These are phyloP conservation scores for Helicolenus hilgendorfi DNA, from an alignment of 2,797 vertebrate species.

Conservation along the genomic window DNA sequence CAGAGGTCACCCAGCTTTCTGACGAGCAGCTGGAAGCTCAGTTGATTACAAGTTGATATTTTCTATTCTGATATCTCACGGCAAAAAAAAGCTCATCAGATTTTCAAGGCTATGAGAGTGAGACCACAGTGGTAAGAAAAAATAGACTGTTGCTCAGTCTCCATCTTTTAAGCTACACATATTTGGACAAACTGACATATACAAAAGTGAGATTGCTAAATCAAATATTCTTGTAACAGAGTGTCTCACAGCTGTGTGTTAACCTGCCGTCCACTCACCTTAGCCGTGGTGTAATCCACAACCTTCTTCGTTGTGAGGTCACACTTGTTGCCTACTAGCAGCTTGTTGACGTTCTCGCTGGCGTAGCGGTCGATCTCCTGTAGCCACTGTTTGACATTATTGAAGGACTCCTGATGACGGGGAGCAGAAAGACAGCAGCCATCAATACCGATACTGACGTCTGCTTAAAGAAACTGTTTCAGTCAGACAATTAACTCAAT, in stretches of 20 bases:
- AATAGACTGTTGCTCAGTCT: background rate
- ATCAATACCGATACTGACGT: background rate
- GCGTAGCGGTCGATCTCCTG: constrained; percentile 98
- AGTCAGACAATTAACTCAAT: background rate
- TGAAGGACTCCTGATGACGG: constrained; percentile 94
- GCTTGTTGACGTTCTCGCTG: constrained; percentile 98
- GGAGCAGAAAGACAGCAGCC: background rate
- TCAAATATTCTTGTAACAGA: background rate
- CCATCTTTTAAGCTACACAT: background rate
- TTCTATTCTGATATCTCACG: background rate
- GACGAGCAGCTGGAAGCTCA: background rate
- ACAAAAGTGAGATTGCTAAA: background rate
- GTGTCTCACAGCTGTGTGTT: background rate
- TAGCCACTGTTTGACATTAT: constrained; percentile 98
- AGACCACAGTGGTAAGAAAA: background rate
- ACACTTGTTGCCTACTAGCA: constrained; percentile 97
- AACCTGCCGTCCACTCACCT: constrained; percentile 83
- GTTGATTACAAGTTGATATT: background rate
- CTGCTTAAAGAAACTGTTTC: background rate
- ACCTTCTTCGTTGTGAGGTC: constrained; percentile 98
- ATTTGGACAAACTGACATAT: background rate
- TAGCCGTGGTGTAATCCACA: constrained; percentile 97
- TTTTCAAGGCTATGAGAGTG: background rate
- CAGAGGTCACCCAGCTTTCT: background rate
- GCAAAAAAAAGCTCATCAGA: background rate